Percentiles rank a stretch among this genome's conserved stretches.
Conservation (phyloP, 2,797 vertebrate genomes). For the Peromyscus attwateri region DNA sequence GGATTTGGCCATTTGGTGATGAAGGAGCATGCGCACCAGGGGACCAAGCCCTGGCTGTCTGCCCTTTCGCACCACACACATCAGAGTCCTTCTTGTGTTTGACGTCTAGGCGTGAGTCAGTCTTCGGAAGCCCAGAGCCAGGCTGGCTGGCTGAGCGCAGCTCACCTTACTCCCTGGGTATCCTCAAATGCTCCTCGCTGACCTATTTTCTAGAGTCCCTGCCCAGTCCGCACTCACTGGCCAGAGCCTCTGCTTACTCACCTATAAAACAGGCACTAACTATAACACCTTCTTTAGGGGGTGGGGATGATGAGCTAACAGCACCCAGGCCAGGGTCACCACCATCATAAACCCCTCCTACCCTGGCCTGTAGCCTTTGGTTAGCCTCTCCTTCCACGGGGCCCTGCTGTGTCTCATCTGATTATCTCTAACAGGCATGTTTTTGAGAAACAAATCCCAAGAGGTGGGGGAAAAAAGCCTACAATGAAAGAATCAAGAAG, state of each 20-base stretch:
- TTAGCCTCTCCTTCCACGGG: background rate
- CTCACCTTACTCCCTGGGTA: background rate
- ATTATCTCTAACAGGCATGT: background rate
- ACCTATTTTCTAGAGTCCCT: background rate
- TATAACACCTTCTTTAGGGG: background rate
- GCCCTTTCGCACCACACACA: background rate
- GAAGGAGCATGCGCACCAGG: background rate
- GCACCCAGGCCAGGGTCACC: background rate
- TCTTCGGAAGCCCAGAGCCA: background rate
- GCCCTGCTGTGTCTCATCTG: background rate
- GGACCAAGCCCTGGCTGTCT: background rate
- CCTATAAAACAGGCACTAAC: background rate
- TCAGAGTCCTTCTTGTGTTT: background rate
- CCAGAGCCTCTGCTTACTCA: background rate
- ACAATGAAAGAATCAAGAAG: background rate
- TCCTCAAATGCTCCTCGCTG: background rate
- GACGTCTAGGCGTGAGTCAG: background rate
- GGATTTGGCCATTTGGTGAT: background rate
- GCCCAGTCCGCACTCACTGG: background rate
- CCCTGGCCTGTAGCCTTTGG: background rate
- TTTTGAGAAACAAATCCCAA: conserved; percentile 8
- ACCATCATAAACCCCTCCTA: rapidly evolving
- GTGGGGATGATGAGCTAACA: background rate
- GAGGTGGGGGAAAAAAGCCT: background rate
- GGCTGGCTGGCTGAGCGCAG: background rate